Evolutionary conservation across 2,888 invertebrate species (phyloP).

Genomic region (Cantharis rustica): DNA sequence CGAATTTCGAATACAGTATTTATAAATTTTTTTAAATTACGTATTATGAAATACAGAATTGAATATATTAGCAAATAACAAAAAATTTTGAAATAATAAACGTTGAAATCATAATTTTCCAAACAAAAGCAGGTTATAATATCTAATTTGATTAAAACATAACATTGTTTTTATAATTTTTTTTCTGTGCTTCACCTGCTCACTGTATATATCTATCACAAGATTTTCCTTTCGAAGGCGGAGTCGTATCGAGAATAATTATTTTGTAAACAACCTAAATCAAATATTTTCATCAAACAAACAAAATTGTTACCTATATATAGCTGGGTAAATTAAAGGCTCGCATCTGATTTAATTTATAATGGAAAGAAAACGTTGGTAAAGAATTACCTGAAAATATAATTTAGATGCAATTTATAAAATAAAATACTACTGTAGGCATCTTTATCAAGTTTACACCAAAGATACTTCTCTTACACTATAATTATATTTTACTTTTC

Average conservation of each 20-base stretch:
- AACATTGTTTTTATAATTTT: too few species aligned
- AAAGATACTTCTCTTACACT: slow-evolving; percentile 12
- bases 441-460: slow-evolving; percentile 14
- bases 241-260: neutral
- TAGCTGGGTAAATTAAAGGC: neutral
- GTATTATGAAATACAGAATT: too few species aligned
- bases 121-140: too few species aligned
- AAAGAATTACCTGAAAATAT: neutral
- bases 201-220: neutral
- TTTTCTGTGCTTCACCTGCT: too few species aligned
- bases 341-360: neutral
- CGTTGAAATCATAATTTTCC: too few species aligned
- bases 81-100: too few species aligned
- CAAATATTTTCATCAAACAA: neutral
- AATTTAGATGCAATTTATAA: neutral
- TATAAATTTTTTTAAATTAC: too few species aligned
- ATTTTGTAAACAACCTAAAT: neutral
- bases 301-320: neutral
- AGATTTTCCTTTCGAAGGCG: neutral
- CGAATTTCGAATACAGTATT: too few species aligned
- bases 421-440: slow-evolving; percentile 1
- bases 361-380: neutral
- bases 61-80: too few species aligned
- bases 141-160: too few species aligned
- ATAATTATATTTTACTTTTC: slow-evolving; percentile 10